Evolutionary conservation across 2,113 vertebrate species (phyloP).

Genomic region (Motacilla alba): DNA sequence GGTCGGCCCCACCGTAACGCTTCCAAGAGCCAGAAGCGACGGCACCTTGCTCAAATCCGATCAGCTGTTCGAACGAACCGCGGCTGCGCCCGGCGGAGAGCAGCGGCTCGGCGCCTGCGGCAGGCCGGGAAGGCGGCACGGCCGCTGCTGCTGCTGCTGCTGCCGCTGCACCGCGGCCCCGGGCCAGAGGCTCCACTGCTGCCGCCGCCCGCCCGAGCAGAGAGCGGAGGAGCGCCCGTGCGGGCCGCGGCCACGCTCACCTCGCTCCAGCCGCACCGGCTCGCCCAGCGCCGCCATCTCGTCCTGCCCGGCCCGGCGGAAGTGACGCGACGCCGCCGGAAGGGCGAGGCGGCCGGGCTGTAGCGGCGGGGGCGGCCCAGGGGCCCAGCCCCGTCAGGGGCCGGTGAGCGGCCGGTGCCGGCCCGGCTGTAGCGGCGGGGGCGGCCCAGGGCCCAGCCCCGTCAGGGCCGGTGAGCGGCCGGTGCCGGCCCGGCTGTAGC

Average conservation of each 20-base stretch:
- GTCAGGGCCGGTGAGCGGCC: no score
- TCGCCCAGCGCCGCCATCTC: slow-evolving; percentile 88
- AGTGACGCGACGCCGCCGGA: slow-evolving; percentile 2
- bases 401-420: no score
- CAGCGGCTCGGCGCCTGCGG: neutral
- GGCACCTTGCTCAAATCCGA: rapidly evolving
- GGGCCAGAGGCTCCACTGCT: neutral
- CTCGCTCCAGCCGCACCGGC: slow-evolving; percentile 90
- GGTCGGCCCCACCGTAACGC: rapidly evolving
- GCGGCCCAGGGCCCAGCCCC: no score
- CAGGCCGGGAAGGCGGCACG: no score
- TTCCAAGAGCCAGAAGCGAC: rapidly evolving
- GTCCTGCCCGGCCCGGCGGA: slow-evolving; percentile 30
- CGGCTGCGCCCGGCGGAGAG: neutral
- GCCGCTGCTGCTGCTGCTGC: neutral
- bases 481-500: no score
- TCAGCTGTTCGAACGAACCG: rapidly evolving
- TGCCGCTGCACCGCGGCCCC: no score
- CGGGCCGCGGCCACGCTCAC: slow-evolving; percentile 64
- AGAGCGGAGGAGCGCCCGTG: neutral
- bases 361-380: no score
- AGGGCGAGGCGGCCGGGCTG: neutral
- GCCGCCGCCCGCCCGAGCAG: neutral
- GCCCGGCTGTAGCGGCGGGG: no score
- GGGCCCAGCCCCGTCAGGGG: neutral